Evolutionary conservation across 2,888 invertebrate genomes (phyloP).

Genomic region (Pristionchus arcanus): DNA sequence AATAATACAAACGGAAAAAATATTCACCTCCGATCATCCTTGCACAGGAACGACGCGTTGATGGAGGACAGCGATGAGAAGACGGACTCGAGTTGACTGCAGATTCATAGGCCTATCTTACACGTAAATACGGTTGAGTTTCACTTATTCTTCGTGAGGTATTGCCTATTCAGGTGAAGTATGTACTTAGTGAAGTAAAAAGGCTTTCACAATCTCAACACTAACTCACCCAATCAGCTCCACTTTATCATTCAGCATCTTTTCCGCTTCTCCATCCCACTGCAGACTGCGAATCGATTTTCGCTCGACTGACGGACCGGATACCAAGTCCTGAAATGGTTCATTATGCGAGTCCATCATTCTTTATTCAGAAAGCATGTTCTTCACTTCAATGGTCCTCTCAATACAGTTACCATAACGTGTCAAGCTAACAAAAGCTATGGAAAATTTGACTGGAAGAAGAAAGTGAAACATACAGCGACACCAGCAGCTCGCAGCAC

Average conservation of each 20-base stretch:
- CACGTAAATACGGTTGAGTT: too few relatives aligned
- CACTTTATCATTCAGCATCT: conserved; percentile 65
- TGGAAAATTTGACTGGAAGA: too few relatives aligned
- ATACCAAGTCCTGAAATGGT: neutral
- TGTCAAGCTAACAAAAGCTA: too few relatives aligned
- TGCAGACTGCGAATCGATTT: conserved; percentile 60
- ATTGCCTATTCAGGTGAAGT: too few relatives aligned
- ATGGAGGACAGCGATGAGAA: conserved; percentile 91
- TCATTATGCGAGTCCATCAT: too few relatives aligned
- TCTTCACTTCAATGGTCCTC: too few relatives aligned
- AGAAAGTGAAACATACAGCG: conserved; percentile 54
- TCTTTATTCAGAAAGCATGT: too few relatives aligned
- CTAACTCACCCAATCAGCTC: conserved; percentile 69
- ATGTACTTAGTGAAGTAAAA: too few relatives aligned
- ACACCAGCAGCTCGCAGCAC: conserved; percentile 65
- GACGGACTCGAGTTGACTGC: conserved; percentile 88
- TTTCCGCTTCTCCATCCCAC: conserved; percentile 47
- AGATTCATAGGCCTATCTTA: too few relatives aligned
- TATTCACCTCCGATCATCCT: conserved; percentile 64
- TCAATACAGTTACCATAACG: too few relatives aligned
- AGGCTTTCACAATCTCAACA: too few relatives aligned
- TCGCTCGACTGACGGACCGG: conserved; percentile 58
- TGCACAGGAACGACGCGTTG: conserved; percentile 89
- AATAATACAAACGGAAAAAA: neutral
- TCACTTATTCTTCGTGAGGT: too few relatives aligned